A percentile compares a stretch with the other conserved stretches of the same genome.
phyloP scores from a whole-genome alignment of 2,888 invertebrate species.

The Drosophila ezoana region DNA sequence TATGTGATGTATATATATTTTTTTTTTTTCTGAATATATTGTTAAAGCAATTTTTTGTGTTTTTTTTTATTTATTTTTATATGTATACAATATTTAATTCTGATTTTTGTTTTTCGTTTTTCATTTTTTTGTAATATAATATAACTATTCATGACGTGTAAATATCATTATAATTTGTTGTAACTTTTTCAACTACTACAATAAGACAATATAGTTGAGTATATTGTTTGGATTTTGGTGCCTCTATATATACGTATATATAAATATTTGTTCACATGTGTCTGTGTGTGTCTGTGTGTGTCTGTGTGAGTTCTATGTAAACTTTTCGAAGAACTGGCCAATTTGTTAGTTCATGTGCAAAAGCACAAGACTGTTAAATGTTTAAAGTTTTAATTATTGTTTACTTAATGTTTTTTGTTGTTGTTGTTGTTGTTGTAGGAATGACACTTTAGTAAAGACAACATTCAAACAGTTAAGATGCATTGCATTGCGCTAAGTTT shows the following conservation, averaged over 20 bases:
- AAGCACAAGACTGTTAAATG: slow-evolving; percentile 47
- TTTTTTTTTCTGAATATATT: slow-evolving; percentile 52
- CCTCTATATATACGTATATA: slow-evolving; percentile 58
- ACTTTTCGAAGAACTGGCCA: slow-evolving; percentile 30
- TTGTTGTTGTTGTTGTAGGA: slow-evolving; percentile 45
- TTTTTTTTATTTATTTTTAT: slow-evolving; percentile 4
- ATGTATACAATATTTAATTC: slow-evolving; percentile 5
- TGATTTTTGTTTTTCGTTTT: no score
- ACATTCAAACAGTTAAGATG: slow-evolving; percentile 68
- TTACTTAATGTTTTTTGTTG: slow-evolving; percentile 20
- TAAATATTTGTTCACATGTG: slow-evolving; percentile 40
- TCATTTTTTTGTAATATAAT: slow-evolving; percentile 13
- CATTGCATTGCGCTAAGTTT: slow-evolving; percentile 45
- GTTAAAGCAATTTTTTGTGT: slow-evolving; percentile 43
- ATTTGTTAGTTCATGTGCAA: slow-evolving; percentile 44
- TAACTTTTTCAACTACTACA: slow-evolving; percentile 62
- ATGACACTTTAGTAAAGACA: slow-evolving; percentile 61
- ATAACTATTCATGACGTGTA: slow-evolving; percentile 66
- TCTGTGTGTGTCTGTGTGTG: slow-evolving; percentile 8
- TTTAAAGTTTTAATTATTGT: slow-evolving; percentile 17
- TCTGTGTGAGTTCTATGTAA: slow-evolving; percentile 32
- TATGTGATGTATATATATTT: slow-evolving; percentile 37
- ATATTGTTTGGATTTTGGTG: slow-evolving; percentile 59
- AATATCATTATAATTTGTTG: slow-evolving; percentile 70
- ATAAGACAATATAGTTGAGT: slow-evolving; percentile 64